phyloP scores from a whole-genome alignment of 2,797 vertebrate species.

The Coluber constrictor region DNA sequence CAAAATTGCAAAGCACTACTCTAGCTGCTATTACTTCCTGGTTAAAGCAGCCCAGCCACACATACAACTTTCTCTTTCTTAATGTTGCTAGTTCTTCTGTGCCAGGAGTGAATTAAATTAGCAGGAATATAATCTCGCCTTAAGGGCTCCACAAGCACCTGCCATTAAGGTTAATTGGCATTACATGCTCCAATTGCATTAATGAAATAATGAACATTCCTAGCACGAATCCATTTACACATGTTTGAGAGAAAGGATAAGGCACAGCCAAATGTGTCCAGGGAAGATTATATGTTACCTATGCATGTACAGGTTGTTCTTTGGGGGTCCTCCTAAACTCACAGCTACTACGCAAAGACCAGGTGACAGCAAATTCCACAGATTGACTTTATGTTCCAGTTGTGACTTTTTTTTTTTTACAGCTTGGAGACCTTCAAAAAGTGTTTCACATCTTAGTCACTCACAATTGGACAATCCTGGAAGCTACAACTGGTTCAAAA shows the following conservation, averaged over 20 bases:
- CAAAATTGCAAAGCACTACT: background rate
- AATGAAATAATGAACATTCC: constrained; percentile 1
- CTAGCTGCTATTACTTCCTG: background rate
- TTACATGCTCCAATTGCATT: constrained; percentile 18
- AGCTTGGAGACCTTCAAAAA: background rate
- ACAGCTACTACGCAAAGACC: background rate
- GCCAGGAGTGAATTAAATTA: constrained; percentile 26
- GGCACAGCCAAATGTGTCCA: background rate
- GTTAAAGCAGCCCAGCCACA: background rate
- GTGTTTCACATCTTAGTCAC: background rate
- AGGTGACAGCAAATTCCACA: background rate
- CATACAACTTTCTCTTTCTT: background rate
- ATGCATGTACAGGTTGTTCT: background rate
- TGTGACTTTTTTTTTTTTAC: background rate
- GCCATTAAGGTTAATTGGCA: constrained; percentile 26
- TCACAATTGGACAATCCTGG: background rate
- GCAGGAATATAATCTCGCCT: constrained; percentile 6
- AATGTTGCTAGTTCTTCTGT: background rate
- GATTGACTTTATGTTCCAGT: background rate
- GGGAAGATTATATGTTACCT: background rate
- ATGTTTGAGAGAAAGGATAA: background rate
- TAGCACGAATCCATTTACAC: background rate
- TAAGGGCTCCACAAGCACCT: background rate
- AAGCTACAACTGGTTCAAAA: background rate
- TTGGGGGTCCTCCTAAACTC: background rate